Percentiles rank a stretch among this genome's conserved stretches.
Evolutionary conservation across 1,140 invertebrate species (phyloP).

Genomic region (Drosophila saltans): DNA sequence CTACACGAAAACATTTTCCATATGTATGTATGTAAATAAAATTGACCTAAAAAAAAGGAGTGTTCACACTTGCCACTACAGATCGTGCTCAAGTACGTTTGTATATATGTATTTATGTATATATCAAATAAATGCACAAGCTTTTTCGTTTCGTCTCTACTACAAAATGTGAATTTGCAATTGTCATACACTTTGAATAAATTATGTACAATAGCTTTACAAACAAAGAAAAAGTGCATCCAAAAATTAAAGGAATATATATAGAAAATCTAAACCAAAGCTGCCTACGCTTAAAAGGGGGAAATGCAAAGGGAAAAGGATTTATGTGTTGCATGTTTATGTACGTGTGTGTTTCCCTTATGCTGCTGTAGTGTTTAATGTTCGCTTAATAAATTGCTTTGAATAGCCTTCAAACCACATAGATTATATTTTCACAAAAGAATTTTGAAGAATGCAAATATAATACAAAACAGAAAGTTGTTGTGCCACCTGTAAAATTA

Average conservation of each 20-base stretch:
- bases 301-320: not conserved
- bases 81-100: constrained; percentile 20
- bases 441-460: no score
- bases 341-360: not conserved
- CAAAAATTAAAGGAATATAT: constrained; percentile 46
- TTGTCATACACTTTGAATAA: constrained; percentile 19
- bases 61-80: constrained; percentile 40
- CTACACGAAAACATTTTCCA: constrained; percentile 39
- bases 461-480: no score
- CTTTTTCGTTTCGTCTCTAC: not conserved
- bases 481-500: no score
- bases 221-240: constrained; percentile 62
- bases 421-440: no score
- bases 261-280: constrained; percentile 66
- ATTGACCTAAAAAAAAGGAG: constrained; percentile 58
- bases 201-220: constrained; percentile 58
- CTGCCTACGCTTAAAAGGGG: constrained; percentile 55
- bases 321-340: constrained; percentile 4
- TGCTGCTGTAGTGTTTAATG: not conserved
- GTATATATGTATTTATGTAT: constrained; percentile 40
- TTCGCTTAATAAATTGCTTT: not conserved
- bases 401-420: not conserved
- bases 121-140: constrained; percentile 18
- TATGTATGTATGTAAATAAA: constrained; percentile 58
- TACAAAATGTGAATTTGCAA: constrained; percentile 25